These are phyloP conservation scores for Drosophila prolongata DNA, from an alignment of 2,888 invertebrate species.

Conservation along the genomic window DNA sequence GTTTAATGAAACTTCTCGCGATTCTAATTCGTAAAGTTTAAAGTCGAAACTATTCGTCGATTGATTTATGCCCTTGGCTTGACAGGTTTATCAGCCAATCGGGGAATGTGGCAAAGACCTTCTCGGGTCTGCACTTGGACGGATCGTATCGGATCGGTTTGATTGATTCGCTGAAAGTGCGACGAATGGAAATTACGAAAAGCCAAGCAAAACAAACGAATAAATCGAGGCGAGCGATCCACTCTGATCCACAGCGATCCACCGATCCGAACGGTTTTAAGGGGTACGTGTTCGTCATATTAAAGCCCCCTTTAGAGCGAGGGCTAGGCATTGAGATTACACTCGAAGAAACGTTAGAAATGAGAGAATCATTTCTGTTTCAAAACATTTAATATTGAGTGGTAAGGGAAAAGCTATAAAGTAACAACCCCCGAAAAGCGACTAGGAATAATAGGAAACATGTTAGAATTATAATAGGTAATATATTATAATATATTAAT, in stretches of 20 bases:
- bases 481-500: no score
- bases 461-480: no score
- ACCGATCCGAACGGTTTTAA: conserved; percentile 36
- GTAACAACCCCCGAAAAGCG: no score
- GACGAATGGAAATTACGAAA: conserved; percentile 68
- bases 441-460: no score
- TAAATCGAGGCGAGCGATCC: conserved; percentile 34
- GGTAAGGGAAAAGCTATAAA: no score
- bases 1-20: conserved; percentile 52
- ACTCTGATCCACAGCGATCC: conserved; percentile 14
- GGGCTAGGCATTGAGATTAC: conserved; percentile 36
- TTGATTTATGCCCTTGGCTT: conserved; percentile 66
- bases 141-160: conserved; percentile 59
- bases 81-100: conserved; percentile 69
- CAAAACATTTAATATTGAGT: no score
- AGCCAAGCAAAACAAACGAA: conserved; percentile 48
- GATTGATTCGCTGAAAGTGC: conserved; percentile 57
- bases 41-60: conserved; percentile 40
- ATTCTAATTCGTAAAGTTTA: conserved; percentile 58
- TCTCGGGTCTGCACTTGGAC: conserved; percentile 34
- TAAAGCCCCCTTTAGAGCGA: conserved; percentile 15
- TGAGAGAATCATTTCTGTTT: not conserved
- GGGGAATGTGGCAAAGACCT: conserved; percentile 65
- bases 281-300: conserved; percentile 35
- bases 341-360: conserved; percentile 2